Evolutionary conservation across 2,113 vertebrate species (phyloP), one percentile per base, ranked within the genome.

Genomic region (Paracanthobrama guichenoti): DNA sequence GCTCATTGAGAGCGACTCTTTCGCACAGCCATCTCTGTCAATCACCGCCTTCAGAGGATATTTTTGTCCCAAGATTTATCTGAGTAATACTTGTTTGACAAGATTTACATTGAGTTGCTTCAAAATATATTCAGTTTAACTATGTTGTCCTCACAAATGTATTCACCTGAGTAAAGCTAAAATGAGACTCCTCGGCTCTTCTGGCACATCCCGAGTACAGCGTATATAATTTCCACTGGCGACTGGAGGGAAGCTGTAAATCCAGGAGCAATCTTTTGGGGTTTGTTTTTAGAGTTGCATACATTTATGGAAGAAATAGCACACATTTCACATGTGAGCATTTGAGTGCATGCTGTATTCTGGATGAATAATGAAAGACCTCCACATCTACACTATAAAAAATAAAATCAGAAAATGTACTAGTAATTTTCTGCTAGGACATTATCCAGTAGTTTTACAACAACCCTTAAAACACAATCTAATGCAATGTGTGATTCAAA

Each of bases 31-130:
- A 60, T 39, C 42, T 46, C 77, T 80, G 78, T 66, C 60, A 50
- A 66, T 66, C 59, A 80, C 3, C 42, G 4, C 60, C 60, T 80
- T 66, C 78, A 80, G 35, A 80, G 59, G 16, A 66, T 46, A 28
- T 80, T 67, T 80, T 48, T 66, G 26, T 31, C 44, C 4, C n/a
- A 11, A 80, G 60, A 80, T 66, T 66, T 80, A 50, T 66, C 28
- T 64, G 57, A 46, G 55, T 79, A 66, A 66, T 66, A 80, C 44
- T 66, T 66, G 78, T 66, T 80, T 26, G 60, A 48, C 78, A 80
- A 80, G 78, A 81, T 81, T 81, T 81, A 81, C 62, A 79, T 79
- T 35, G 79, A 66, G 78, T 66, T 48, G 10, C 59, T 66, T 66
- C 78, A 66, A 66, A 80, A 66, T 80, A 50, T 66, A 80, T 48